These are phyloP conservation scores for Hipparchia sbordonii DNA, from an alignment of 2,888 invertebrate species.

Conservation along the genomic window DNA sequence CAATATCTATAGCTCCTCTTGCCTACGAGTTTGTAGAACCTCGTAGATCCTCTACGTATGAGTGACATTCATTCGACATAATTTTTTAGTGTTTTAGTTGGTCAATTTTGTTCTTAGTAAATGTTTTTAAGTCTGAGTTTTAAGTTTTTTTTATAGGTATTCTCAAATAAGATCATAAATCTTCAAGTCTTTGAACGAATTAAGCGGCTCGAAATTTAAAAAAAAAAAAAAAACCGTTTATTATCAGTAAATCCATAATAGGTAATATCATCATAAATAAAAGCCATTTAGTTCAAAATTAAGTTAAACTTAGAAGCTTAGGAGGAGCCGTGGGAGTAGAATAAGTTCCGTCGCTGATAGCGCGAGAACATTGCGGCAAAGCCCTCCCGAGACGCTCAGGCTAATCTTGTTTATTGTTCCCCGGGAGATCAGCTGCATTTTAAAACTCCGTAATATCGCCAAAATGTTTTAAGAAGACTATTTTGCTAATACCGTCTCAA, in stretches of 20 bases:
- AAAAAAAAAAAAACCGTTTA: background rate
- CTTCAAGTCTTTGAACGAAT: background rate
- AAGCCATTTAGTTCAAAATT: conserved; percentile 12
- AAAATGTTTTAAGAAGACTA: background rate
- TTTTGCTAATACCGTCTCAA: background rate
- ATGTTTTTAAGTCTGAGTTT: too few species aligned
- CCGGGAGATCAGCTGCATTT: background rate
- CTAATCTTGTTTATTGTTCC: conserved; percentile 15
- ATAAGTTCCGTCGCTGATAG: conserved; percentile 4
- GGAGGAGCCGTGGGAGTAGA: background rate
- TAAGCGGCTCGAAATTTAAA: background rate
- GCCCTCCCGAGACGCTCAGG: background rate
- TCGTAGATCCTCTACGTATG: too few species aligned
- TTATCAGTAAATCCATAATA: background rate
- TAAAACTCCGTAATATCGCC: background rate
- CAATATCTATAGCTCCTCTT: too few species aligned
- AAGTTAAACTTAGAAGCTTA: conserved; percentile 2
- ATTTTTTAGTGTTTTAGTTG: too few species aligned
- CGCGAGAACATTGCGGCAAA: background rate
- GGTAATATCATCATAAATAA: conserved; percentile 3
- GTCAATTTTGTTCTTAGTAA: too few species aligned
- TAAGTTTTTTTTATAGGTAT: too few species aligned
- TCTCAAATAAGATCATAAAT: too few species aligned
- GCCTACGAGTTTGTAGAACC: too few species aligned
- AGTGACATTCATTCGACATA: too few species aligned